Percentiles rank a stretch among this genome's conserved stretches.
These are phyloP conservation scores for roundworm (Caenorhabditis elegans) DNA, from an alignment of 1,140 invertebrate species.

Conservation along the genomic window DNA sequence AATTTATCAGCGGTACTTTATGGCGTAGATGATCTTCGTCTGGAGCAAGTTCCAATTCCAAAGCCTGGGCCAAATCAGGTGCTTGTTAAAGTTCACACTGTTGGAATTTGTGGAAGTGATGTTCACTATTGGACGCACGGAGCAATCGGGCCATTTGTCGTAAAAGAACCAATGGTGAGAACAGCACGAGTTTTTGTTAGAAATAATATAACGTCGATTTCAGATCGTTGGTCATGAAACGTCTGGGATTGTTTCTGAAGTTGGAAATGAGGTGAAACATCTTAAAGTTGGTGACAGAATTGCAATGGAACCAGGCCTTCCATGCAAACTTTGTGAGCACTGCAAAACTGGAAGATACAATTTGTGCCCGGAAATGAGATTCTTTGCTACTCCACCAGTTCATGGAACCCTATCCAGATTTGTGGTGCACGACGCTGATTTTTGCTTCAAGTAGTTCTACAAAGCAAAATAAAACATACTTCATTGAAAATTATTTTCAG, in stretches of 20 bases:
- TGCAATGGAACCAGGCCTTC: slow-evolving; percentile 86
- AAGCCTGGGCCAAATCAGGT: slow-evolving; percentile 8
- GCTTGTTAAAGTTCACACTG: slow-evolving; percentile 74
- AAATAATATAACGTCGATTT: neutral
- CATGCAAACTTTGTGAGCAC: slow-evolving; percentile 80
- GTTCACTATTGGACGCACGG: slow-evolving; percentile 85
- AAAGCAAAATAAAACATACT: neutral
- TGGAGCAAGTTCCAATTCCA: slow-evolving; percentile 45
- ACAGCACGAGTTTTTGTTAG: neutral
- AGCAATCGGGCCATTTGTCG: slow-evolving; percentile 79
- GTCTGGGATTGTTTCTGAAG: slow-evolving; percentile 75
- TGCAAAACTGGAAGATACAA: slow-evolving; percentile 87
- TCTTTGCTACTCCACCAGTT: slow-evolving; percentile 85
- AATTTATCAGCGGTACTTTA: slow-evolving; percentile 42
- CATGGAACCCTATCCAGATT: slow-evolving; percentile 81
- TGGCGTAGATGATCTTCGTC: slow-evolving; percentile 35
- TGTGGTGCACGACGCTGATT: slow-evolving; percentile 87
- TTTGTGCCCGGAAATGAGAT: slow-evolving; percentile 80
- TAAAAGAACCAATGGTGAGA: slow-evolving; percentile 77
- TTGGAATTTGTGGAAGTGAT: slow-evolving; percentile 94
- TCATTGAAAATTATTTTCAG: slow-evolving; percentile 69
- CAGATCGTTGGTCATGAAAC: slow-evolving; percentile 82
- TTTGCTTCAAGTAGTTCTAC: slow-evolving; percentile 79
- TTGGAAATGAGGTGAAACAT: slow-evolving; percentile 75
- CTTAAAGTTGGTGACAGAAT: slow-evolving; percentile 81